These are phyloP conservation scores for Germaria angustata DNA, from an alignment of 2,888 invertebrate species.

Conservation along the genomic window DNA sequence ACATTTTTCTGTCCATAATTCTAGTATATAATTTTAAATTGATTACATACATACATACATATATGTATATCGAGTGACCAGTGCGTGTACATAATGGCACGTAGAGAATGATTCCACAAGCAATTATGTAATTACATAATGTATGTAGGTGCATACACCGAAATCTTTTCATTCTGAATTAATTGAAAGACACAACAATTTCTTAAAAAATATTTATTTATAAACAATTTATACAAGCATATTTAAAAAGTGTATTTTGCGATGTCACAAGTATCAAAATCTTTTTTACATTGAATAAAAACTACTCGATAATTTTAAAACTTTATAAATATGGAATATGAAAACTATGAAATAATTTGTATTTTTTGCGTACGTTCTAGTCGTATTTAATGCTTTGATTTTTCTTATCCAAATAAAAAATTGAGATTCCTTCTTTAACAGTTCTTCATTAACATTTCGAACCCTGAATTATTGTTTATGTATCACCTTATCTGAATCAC, in stretches of 20 bases:
- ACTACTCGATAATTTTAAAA: neutral
- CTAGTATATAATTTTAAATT: too few species aligned
- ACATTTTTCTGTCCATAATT: too few species aligned
- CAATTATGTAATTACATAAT: too few species aligned
- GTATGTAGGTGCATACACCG: too few species aligned
- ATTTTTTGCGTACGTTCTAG: neutral
- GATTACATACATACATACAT: too few species aligned
- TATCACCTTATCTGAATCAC: slow-evolving; percentile 20
- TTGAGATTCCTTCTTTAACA: slow-evolving; percentile 33
- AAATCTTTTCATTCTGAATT: too few species aligned
- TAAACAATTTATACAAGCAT: neutral
- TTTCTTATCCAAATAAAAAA: slow-evolving; percentile 15
- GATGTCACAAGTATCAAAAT: neutral
- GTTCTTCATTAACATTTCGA: neutral
- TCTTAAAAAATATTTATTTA: too few species aligned
- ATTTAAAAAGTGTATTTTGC: neutral
- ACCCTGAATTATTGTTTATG: neutral
- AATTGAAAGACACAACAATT: too few species aligned
- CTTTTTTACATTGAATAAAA: neutral
- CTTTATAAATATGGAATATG: neutral
- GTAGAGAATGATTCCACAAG: too few species aligned
- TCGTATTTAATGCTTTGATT: neutral
- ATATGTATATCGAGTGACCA: too few species aligned
- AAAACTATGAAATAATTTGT: neutral
- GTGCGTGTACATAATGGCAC: too few species aligned